phyloP scores from a whole-genome alignment of 2,797 vertebrate genomes.

The Hafferia zeledoni region DNA sequence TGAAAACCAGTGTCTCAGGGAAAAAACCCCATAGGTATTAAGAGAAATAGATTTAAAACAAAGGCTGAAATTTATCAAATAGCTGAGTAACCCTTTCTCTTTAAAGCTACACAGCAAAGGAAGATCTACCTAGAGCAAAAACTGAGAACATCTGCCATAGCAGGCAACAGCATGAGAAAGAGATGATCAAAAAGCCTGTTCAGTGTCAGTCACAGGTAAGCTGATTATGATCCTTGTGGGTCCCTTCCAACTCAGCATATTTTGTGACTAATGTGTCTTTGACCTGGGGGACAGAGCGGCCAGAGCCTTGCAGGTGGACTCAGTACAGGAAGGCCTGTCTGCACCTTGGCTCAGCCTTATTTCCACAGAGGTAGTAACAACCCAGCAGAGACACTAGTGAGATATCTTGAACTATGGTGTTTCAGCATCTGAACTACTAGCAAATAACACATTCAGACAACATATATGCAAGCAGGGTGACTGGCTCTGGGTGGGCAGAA shows the following conservation, averaged over 20 bases:
- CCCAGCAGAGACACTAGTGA: not conserved
- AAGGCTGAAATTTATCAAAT: not conserved
- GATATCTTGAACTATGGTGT: rapidly evolving
- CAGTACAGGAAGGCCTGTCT: not conserved
- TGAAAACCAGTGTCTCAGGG: not conserved
- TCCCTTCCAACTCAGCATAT: not conserved
- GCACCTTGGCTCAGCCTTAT: not conserved
- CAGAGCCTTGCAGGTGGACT: not conserved
- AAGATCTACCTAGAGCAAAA: not conserved
- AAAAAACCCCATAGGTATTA: not conserved
- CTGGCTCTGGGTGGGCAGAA: not conserved
- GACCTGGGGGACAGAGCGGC: not conserved
- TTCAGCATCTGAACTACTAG: not conserved
- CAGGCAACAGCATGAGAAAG: not conserved
- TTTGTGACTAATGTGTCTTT: not conserved
- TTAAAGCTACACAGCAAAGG: not conserved
- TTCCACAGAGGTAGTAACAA: not conserved
- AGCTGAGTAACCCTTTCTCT: not conserved
- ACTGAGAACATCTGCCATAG: not conserved
- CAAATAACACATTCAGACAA: not conserved
- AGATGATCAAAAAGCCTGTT: not conserved
- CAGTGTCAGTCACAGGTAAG: not conserved
- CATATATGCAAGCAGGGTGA: not conserved
- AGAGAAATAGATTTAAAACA: constrained; percentile 6
- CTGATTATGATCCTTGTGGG: not conserved